phyloP scores from a whole-genome alignment of 2,797 vertebrate species.

The Acanthurus tractus region DNA sequence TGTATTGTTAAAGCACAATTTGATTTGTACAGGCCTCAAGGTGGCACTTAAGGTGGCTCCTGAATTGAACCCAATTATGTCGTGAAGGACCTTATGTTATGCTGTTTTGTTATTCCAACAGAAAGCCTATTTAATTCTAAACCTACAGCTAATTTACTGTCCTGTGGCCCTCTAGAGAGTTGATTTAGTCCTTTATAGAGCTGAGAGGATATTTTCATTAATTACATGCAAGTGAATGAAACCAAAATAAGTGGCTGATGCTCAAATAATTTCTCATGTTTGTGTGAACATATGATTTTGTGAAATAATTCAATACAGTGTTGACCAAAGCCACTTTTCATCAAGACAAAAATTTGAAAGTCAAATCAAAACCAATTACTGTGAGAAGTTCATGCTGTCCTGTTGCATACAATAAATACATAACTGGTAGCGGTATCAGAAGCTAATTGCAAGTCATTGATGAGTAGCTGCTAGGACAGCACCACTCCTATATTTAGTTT shows the following conservation, averaged over 20 bases:
- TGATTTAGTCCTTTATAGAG: too few species aligned
- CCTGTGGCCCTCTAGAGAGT: too few species aligned
- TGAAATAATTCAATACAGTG: not conserved
- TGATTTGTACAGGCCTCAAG: too few species aligned
- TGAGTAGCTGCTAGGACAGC: not conserved
- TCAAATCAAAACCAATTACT: constrained; percentile 1
- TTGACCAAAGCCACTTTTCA: not conserved
- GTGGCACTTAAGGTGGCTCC: too few species aligned
- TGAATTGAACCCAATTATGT: too few species aligned
- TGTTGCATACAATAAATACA: not conserved
- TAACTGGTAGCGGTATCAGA: not conserved
- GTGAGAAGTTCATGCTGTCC: not conserved
- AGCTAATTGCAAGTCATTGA: not conserved
- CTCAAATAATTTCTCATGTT: not conserved
- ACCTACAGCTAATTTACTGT: too few species aligned
- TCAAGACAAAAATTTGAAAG: not conserved
- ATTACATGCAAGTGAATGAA: not conserved
- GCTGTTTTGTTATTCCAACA: too few species aligned
- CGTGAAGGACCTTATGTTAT: too few species aligned
- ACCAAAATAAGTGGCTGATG: not conserved
- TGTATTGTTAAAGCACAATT: too few species aligned
- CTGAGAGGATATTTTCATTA: not conserved
- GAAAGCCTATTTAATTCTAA: too few species aligned
- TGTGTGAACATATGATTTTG: not conserved
- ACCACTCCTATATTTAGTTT: not conserved